Conservation (phyloP, 2,113 vertebrate species). For the Tachuris rubrigastra region DNA sequence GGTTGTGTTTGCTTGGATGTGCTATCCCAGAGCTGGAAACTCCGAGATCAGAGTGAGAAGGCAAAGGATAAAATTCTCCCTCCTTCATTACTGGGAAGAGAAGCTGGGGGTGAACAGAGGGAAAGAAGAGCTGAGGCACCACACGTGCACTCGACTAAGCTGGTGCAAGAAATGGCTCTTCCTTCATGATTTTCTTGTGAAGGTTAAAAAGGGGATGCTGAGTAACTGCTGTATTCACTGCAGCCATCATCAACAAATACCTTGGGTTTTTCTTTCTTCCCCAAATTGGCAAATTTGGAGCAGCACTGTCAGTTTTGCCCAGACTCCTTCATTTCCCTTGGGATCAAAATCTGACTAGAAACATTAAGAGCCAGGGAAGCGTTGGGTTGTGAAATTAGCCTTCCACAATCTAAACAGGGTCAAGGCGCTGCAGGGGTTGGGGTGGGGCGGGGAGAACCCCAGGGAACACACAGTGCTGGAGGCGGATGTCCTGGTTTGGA, state of each 20-base stretch:
- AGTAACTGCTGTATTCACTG: neutral
- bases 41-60: neutral
- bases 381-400: neutral
- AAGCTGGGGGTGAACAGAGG: neutral
- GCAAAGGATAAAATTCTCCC: neutral
- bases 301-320: neutral
- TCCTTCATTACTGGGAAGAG: neutral
- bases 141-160: rapidly evolving
- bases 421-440: neutral
- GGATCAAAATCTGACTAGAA: neutral
- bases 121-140: neutral
- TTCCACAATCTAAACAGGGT: constrained; percentile 3
- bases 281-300: neutral
- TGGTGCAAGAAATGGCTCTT: neutral
- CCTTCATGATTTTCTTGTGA: neutral
- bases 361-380: neutral
- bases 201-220: neutral
- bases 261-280: neutral
- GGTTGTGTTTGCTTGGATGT: neutral
- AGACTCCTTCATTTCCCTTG: neutral
- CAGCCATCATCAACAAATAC: neutral
- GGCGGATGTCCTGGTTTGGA: neutral
- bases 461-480: neutral
- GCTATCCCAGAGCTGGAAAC: neutral
- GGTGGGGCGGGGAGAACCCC: neutral